Percentiles rank a stretch among this genome's conserved stretches.
phyloP scores from a whole-genome alignment of 2,113 vertebrate species.

The Grallaria varia region DNA sequence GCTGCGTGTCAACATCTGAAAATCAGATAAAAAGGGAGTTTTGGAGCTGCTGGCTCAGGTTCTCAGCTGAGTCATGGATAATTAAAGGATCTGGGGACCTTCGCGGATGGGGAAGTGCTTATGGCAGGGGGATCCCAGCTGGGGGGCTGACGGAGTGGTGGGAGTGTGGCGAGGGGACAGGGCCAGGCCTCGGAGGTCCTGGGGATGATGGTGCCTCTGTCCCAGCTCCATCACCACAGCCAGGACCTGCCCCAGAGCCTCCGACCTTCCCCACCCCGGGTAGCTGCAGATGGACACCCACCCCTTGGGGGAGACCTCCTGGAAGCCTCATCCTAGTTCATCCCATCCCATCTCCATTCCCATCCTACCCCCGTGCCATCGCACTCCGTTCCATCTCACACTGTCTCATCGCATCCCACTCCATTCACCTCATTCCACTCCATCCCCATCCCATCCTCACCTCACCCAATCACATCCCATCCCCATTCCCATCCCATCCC shows the following conservation, averaged over 20 bases:
- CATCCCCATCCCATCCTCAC: not conserved
- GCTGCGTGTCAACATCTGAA: not conserved
- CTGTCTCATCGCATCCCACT: not conserved
- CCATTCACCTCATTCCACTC: not conserved
- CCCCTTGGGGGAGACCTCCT: not conserved
- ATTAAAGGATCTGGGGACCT: not conserved
- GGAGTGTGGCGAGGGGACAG: not conserved
- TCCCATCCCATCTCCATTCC: not conserved
- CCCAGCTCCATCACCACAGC: rapidly evolving
- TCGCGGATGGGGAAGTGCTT: not conserved
- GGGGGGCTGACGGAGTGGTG: not conserved
- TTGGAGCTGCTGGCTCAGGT: not conserved
- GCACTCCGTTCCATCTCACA: not conserved
- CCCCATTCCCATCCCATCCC: not conserved
- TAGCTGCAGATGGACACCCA: not conserved
- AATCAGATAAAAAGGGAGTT: not conserved
- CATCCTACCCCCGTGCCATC: not conserved
- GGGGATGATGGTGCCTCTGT: not conserved
- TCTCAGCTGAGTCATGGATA: not conserved
- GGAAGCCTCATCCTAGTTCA: not conserved
- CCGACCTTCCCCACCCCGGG: rapidly evolving
- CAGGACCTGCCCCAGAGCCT: not conserved
- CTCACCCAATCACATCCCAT: too few relatives aligned
- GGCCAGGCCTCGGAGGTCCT: not conserved
- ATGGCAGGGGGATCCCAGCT: not conserved